A percentile compares a stretch with the other conserved stretches of the same genome.
phyloP scores from a whole-genome alignment of 2,797 vertebrate species.

The Chlorospingus flavigularis region DNA sequence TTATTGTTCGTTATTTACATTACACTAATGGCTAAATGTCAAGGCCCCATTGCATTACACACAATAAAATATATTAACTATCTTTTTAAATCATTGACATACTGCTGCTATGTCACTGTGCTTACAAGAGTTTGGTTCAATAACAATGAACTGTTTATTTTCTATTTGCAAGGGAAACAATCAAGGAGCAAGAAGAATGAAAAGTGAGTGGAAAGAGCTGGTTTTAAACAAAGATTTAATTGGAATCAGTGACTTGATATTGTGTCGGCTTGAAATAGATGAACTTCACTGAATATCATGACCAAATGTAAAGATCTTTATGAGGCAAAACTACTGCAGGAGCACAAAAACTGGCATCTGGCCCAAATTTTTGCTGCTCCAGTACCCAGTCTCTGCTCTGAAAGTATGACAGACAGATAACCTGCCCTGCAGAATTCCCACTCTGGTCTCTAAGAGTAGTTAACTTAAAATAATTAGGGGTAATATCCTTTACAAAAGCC shows the following conservation, averaged over 20 bases:
- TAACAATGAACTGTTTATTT: neutral
- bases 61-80: neutral
- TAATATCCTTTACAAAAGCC: neutral
- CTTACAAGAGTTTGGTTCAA: neutral
- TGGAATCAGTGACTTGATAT: neutral
- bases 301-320: neutral
- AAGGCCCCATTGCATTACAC: neutral
- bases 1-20: conserved; percentile 10
- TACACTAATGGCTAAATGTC: conserved; percentile 17
- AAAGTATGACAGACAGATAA: neutral
- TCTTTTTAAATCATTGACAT: neutral
- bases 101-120: neutral
- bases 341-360: neutral
- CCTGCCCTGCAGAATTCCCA: neutral
- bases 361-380: neutral
- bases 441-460: neutral
- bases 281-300: neutral
- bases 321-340: neutral
- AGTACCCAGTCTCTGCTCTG: neutral
- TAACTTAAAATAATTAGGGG: neutral
- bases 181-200: neutral
- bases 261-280: neutral
- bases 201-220: neutral
- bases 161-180: neutral
- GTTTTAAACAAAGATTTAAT: neutral